Evolutionary conservation across 2,888 invertebrate genomes (phyloP).

Genomic region (Rhamnusium bicolor): DNA sequence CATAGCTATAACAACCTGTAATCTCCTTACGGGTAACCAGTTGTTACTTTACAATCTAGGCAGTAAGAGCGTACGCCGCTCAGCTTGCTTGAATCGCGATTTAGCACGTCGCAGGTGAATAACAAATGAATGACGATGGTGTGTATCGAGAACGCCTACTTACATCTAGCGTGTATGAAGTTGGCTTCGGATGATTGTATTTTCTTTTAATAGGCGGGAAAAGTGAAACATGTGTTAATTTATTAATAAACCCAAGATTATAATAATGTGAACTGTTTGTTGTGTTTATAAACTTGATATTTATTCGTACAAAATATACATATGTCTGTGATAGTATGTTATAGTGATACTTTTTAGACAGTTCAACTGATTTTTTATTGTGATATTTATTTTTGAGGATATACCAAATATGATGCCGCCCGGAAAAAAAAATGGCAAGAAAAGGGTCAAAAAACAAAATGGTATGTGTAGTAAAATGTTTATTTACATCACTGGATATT

Average conservation of each 20-base stretch:
- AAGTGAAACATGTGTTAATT: constrained; percentile 31
- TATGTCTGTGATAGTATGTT: constrained; percentile 30
- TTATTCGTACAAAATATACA: constrained; percentile 29
- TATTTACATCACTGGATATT: constrained; percentile 34
- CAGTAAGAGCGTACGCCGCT: constrained; percentile 19
- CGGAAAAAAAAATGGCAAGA: constrained; percentile 61
- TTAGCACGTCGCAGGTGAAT: constrained; percentile 35
- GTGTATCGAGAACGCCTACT: constrained; percentile 54
- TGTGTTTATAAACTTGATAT: constrained; percentile 27
- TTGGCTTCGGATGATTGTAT: constrained; percentile 50
- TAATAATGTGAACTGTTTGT: constrained; percentile 37
- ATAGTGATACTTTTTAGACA: constrained; percentile 26
- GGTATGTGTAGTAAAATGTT: constrained; percentile 55
- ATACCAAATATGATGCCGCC: constrained; percentile 55
- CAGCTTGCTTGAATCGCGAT: constrained; percentile 15
- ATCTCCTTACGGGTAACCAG: constrained; percentile 62
- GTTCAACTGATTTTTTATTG: constrained; percentile 29
- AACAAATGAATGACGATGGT: constrained; percentile 54
- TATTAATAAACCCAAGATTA: constrained; percentile 13
- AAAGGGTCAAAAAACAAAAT: constrained; percentile 63
- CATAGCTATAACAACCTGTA: constrained; percentile 70
- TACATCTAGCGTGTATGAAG: constrained; percentile 48
- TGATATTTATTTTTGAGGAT: constrained; percentile 27
- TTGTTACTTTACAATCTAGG: constrained; percentile 46
- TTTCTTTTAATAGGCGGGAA: constrained; percentile 39